Evolutionary conservation across 2,888 invertebrate genomes (phyloP), one percentile per base, ranked within the genome.

Genomic region (Ormyrus pomaceus): DNA sequence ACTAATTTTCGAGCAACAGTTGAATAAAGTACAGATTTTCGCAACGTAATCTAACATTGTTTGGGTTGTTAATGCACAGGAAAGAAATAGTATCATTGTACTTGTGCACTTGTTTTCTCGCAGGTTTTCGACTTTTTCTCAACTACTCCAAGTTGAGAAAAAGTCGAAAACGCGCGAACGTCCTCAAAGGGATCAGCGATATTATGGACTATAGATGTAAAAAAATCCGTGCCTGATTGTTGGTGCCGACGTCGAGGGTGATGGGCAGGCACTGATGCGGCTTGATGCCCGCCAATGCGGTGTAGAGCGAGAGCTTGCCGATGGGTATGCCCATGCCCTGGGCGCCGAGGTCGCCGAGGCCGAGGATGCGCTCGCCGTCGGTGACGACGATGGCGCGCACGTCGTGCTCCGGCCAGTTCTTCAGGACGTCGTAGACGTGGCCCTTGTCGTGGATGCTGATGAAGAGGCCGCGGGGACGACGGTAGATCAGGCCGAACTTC

Each of bases 271-370:
- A 98, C 91, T 98, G 96, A 85, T 96, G 95, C 0, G 99, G 99
- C 89, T 97, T 97, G 86, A 99, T 97, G 80, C 98, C 99, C 46
- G 98, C 99, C 79, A 99, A 92, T 0, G 99, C 99, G 5, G 99
- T 99, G 92, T 99, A 99, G 8, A 99, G 93, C 5, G 99, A 94
- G 84, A 99, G 92, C 92, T 99, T 99, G 83, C 99, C 99, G 61
- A 99, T 95, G 0, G 99, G 99, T 87, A 99, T 99, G 68, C 99
- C 99, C 98, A 99, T 99, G 10, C 99, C 99, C 89, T 97, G 96
- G 5, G 97, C 98, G 7, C 99, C 99, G 83, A 99, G 93, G 91
- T 99, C 99, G 3, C 99, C 99, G 74, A 99, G 93, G 5, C 99
- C 99, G 77, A 99, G 92, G 90, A 99, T 99, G 76, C 99, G 94